Percentiles rank a stretch among this genome's conserved stretches.
phyloP scores from a whole-genome alignment of 2,888 invertebrate species.

The Caenorhabditis sulstoni region DNA sequence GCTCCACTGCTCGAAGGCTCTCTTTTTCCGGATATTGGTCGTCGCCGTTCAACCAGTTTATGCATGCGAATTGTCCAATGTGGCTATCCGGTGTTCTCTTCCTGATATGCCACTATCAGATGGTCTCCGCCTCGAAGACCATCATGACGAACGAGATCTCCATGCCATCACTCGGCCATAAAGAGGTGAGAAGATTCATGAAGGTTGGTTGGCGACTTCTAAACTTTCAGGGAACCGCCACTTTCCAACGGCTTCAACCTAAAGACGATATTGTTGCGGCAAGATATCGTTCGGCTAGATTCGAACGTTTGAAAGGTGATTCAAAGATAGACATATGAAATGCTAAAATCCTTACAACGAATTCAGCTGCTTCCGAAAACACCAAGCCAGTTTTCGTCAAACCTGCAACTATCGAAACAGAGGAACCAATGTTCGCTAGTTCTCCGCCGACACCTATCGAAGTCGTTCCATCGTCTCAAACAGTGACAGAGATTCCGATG shows the following conservation, averaged over 20 bases:
- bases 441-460: slow-evolving; percentile 13
- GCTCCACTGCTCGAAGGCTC: neutral
- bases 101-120: slow-evolving; percentile 58
- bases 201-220: slow-evolving; percentile 20
- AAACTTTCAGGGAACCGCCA: slow-evolving; percentile 33
- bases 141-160: slow-evolving; percentile 62
- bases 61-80: slow-evolving; percentile 38
- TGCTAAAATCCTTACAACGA: neutral
- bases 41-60: slow-evolving; percentile 10
- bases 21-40: slow-evolving; percentile 22
- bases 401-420: slow-evolving; percentile 26
- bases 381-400: slow-evolving; percentile 36
- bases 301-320: slow-evolving; percentile 55
- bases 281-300: slow-evolving; percentile 43
- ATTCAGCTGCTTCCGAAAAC: slow-evolving; percentile 26
- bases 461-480: slow-evolving; percentile 42
- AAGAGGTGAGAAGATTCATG: slow-evolving; percentile 42
- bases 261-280: slow-evolving; percentile 13
- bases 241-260: slow-evolving; percentile 38
- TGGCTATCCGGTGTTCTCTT: slow-evolving; percentile 57
- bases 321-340: neutral
- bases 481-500: slow-evolving; percentile 32
- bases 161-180: slow-evolving; percentile 55
- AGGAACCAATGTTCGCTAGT: slow-evolving; percentile 20
- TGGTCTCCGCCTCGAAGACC: slow-evolving; percentile 50